Base-by-base conservation (phyloP, 30 jellyfish, hydroid and myxozoan species). In the Turritopsis dohrnii region DNA sequence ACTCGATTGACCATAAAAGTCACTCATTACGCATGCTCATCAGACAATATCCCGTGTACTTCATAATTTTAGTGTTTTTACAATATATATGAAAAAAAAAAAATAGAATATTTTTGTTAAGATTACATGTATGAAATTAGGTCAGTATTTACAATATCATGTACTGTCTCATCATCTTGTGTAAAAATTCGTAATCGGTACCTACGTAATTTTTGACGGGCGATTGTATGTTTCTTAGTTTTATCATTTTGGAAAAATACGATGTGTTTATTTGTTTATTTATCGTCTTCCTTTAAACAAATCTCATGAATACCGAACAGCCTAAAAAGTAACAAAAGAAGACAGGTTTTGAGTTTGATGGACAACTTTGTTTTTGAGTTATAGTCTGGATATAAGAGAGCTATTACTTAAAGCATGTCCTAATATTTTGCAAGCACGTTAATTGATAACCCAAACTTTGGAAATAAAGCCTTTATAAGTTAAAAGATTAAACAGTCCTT, bases 271-370 rank as follows among this genome's bases (percentile, higher is more conserved):
- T 29, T 65, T n/a, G 17, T 80, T 54, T 54, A 31, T 21, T 52
- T 65, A 84, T 92, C 98, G 74, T 92, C 98, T 54, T 92, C 98
- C 89, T 92, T 92, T 95, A 88, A 83, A 85, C 98, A 92, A 81
- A 92, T 92, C 69, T 92, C 98, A 77, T 92, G 98, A 72, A 92
- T 88, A 53, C 98, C 98, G 31, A 92, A 92, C 60, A 92, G 79
- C 19, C 98, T 92, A 71, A 54, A 86, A 84, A 60, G 21, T 69
- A 79, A 52, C 19, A 22, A 27, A 17, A 65, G 53, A 18, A 22
- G 8, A 53, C 21, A 26, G 18, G 72, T 20, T 29, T 18, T 53
- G 73, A 19, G 25, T 0, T 65, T 41, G 25, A 54, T 20, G 7
- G 29, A 41, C 54, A 79, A 77, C 41, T 22, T 20, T 69, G n/a